Evolutionary conservation across 2,113 vertebrate genomes (phyloP).

Genomic region (Marmota flaviventris): DNA sequence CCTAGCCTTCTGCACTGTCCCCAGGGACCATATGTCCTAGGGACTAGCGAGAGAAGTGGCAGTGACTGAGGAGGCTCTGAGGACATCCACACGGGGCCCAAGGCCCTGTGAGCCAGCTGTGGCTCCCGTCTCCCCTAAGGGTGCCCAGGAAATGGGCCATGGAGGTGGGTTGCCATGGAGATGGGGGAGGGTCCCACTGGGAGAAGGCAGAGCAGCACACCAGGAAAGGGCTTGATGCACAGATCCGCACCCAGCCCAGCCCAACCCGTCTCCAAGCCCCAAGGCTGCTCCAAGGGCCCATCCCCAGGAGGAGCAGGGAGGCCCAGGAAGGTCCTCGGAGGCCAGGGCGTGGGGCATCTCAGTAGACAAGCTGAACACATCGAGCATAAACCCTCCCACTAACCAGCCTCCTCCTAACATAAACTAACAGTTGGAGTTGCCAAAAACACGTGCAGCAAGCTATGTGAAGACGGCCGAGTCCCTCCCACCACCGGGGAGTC

Average conservation of each 20-base stretch:
- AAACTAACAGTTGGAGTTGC: neutral
- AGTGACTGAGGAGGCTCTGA: neutral
- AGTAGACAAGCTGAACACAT: neutral
- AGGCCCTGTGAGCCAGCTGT: neutral
- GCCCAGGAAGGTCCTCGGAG: neutral
- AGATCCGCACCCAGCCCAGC: neutral
- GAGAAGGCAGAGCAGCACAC: fast-evolving
- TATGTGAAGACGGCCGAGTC: neutral
- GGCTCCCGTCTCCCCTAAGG: fast-evolving
- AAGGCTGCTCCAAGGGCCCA: fast-evolving
- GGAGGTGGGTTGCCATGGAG: neutral
- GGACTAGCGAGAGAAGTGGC: too few relatives aligned
- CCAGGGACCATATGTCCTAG: too few relatives aligned
- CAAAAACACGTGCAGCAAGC: neutral
- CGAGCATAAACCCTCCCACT: neutral
- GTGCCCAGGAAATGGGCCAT: too few relatives aligned
- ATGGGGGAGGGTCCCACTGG: neutral
- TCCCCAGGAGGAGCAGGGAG: neutral
- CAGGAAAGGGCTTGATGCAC: too few relatives aligned
- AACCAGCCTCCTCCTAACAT: neutral
- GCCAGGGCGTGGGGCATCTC: neutral
- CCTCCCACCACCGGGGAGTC: neutral
- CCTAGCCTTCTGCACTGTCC: neutral
- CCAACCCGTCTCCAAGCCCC: neutral
- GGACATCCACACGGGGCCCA: fast-evolving